Conservation (phyloP, 2,888 invertebrate species). For the Abrostola triplasia region DNA sequence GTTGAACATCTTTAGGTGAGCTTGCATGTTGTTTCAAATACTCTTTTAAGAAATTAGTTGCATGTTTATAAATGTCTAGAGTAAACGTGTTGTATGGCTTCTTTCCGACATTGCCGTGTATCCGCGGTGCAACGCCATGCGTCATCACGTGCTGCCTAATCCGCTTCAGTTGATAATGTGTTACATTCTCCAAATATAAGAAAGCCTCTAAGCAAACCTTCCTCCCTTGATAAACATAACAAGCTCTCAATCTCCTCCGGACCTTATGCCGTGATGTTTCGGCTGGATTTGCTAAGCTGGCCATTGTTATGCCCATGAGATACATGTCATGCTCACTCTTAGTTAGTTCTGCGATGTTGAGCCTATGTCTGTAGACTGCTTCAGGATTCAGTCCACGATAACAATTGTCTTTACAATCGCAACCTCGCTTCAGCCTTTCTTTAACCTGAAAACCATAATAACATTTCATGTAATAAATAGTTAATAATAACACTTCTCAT, state of each 20-base stretch:
- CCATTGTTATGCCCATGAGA: conserved; percentile 95
- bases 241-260: conserved; percentile 91
- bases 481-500: too few species aligned
- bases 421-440: conserved; percentile 91
- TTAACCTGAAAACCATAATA: conserved; percentile 86
- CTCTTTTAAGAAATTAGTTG: conserved; percentile 92
- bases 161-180: conserved; percentile 93
- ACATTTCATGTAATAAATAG: too few species aligned
- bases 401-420: conserved; percentile 94
- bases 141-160: conserved; percentile 94
- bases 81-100: conserved; percentile 94
- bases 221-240: conserved; percentile 93
- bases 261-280: conserved; percentile 92
- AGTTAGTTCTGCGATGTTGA: conserved; percentile 93
- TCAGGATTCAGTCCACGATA: conserved; percentile 93
- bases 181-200: conserved; percentile 93
- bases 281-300: conserved; percentile 92
- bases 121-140: conserved; percentile 93
- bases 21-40: conserved; percentile 91
- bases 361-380: conserved; percentile 92
- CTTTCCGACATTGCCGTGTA: conserved; percentile 94
- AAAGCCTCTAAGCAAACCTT: conserved; percentile 94
- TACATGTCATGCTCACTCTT: conserved; percentile 95
- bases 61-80: conserved; percentile 93
- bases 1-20: conserved; percentile 85